Conservation (phyloP, 2,888 invertebrate genomes). For the Macaria liturata region DNA sequence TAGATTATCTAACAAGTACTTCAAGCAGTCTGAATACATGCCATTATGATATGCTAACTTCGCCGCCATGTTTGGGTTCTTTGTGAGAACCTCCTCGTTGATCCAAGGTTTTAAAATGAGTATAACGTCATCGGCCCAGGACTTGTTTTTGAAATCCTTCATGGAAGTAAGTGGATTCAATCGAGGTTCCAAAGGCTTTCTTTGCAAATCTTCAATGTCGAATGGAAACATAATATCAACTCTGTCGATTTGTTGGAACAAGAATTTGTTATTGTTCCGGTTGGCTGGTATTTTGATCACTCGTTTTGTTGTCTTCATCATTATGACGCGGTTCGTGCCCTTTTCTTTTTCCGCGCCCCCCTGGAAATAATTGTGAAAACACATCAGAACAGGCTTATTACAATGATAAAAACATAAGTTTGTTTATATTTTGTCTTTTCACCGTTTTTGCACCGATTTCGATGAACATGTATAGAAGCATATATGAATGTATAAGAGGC, state of each 20-base stretch:
- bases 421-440: too few relatives aligned
- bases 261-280: conserved; percentile 62
- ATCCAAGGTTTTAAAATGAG: conserved; percentile 66
- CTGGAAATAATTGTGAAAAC: conserved; percentile 49
- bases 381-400: too few relatives aligned
- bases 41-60: conserved; percentile 68
- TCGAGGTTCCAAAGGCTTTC: conserved; percentile 57
- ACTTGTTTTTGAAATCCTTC: conserved; percentile 63
- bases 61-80: conserved; percentile 68
- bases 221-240: conserved; percentile 72
- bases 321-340: conserved; percentile 83
- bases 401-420: too few relatives aligned
- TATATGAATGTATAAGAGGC: too few relatives aligned
- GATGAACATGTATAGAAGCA: too few relatives aligned
- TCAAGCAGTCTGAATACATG: conserved; percentile 62
- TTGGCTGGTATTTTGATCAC: conserved; percentile 86
- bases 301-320: conserved; percentile 88
- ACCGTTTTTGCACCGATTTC: too few relatives aligned
- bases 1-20: conserved; percentile 57
- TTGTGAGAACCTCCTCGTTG: conserved; percentile 51
- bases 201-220: conserved; percentile 55
- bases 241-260: conserved; percentile 67
- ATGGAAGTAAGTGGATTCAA: conserved; percentile 59
- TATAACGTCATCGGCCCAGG: conserved; percentile 71
- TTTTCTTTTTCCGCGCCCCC: conserved; percentile 82